Evolutionary conservation across 2,888 invertebrate genomes (phyloP).

Genomic region (Romanomermis culicivorax): DNA sequence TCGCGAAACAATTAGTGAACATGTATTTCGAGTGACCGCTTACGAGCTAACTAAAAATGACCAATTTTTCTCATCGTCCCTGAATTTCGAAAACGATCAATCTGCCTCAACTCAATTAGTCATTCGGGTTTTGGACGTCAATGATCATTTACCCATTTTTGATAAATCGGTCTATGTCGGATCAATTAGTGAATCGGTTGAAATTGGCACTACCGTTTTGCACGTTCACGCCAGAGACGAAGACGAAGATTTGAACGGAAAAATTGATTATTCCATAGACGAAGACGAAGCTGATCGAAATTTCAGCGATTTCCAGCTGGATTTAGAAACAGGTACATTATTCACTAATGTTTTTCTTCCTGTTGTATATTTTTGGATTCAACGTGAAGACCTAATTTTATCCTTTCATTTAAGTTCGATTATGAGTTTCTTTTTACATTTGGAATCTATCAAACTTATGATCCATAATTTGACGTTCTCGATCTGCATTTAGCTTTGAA

Average conservation of each 20-base stretch:
- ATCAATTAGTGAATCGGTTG: slow-evolving; percentile 56
- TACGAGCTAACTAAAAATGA: no score
- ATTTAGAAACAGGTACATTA: slow-evolving; percentile 1
- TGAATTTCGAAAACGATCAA: no score
- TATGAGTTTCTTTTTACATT: no score
- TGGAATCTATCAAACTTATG: no score
- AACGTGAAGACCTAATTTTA: slow-evolving; percentile 55
- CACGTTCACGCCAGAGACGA: slow-evolving; percentile 76
- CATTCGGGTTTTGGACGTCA: slow-evolving; percentile 77
- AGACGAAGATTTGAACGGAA: slow-evolving; percentile 69
- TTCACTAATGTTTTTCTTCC: no score
- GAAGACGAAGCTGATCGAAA: slow-evolving; percentile 33
- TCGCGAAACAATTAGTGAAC: slow-evolving; percentile 61
- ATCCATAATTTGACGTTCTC: no score
- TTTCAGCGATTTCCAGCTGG: slow-evolving; percentile 34
- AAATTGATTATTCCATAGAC: slow-evolving; percentile 43
- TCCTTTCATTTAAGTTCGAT: no score
- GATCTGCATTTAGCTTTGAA: no score
- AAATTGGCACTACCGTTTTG: slow-evolving; percentile 58
- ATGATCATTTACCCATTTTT: slow-evolving; percentile 80
- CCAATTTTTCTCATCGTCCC: no score
- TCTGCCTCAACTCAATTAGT: slow-evolving; percentile 71
- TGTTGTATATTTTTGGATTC: slow-evolving; percentile 40
- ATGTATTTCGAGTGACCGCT: slow-evolving; percentile 73
- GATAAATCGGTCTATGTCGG: slow-evolving; percentile 75